These are phyloP conservation scores for Cydia fagiglandana DNA, from an alignment of 1,140 invertebrate species.

Conservation along the genomic window DNA sequence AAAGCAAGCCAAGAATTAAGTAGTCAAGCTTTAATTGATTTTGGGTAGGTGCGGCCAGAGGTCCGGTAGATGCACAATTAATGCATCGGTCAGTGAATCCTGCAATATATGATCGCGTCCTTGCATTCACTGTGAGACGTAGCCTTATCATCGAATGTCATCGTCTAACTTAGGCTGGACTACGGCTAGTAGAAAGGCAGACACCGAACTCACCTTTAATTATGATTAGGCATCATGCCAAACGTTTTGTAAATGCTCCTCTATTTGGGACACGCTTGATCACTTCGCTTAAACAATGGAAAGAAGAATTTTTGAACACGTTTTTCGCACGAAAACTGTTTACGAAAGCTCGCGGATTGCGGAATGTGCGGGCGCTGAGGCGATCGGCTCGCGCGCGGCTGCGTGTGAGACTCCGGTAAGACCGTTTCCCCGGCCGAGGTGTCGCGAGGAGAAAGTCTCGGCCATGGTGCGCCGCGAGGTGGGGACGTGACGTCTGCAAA, in stretches of 20 bases:
- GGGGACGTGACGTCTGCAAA: constrained; percentile 68
- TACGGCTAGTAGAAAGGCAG: constrained; percentile 56
- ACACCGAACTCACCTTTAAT: constrained; percentile 70
- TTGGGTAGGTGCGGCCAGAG: not conserved
- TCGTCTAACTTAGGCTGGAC: constrained; percentile 53
- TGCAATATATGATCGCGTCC: constrained; percentile 51
- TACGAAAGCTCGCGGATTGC: constrained; percentile 71
- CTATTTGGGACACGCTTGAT: constrained; percentile 36
- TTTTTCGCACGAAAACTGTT: constrained; percentile 60
- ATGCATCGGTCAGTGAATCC: constrained; percentile 35
- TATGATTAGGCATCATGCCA: constrained; percentile 53
- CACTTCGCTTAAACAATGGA: constrained; percentile 36
- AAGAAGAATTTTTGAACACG: constrained; percentile 58
- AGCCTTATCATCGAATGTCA: constrained; percentile 71
- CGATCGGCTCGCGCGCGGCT: constrained; percentile 65
- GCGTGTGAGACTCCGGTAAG: constrained; percentile 59
- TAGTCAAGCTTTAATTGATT: not conserved
- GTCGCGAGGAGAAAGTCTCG: constrained; percentile 77
- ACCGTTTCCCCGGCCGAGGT: constrained; percentile 66
- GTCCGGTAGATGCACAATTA: constrained; percentile 37
- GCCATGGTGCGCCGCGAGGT: constrained; percentile 67
- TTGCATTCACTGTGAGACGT: constrained; percentile 70
- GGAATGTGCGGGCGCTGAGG: constrained; percentile 45
- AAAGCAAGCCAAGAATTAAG: no score
- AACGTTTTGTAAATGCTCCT: constrained; percentile 39